Conservation (phyloP, 1,140 invertebrate genomes). For the Leptoteleia sp. region DNA sequence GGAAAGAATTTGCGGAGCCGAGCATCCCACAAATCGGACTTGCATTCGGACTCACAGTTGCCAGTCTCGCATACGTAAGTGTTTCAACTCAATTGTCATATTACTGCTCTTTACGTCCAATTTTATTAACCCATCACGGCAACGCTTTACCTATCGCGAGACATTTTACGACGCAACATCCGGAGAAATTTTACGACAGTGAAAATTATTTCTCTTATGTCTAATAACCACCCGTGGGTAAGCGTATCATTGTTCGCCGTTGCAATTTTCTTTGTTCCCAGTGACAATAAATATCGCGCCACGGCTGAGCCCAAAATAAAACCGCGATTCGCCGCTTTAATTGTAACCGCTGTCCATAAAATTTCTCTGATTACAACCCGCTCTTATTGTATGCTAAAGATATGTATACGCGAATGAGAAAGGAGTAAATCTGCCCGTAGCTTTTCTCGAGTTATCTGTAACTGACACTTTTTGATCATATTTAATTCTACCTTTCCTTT, state of each 20-base stretch:
- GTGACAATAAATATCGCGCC: constrained; percentile 34
- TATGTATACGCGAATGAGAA: constrained; percentile 6
- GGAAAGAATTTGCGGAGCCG: too few species aligned
- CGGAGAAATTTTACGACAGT: constrained; percentile 30
- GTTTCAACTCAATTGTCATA: too few species aligned
- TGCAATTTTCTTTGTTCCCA: constrained; percentile 28
- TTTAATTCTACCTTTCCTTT: too few species aligned
- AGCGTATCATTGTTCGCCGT: too few species aligned
- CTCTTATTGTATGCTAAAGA: constrained; percentile 50
- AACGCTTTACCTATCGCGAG: too few species aligned
- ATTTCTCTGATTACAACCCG: constrained; percentile 34
- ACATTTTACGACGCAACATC: too few species aligned
- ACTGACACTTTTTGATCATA: too few species aligned
- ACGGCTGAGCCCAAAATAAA: constrained; percentile 35
- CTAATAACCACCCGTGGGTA: constrained; percentile 25
- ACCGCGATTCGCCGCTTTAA: constrained; percentile 25
- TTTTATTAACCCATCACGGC: too few species aligned
- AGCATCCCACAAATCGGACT: too few species aligned
- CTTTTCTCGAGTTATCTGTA: constrained; percentile 8
- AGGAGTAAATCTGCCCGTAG: not conserved
- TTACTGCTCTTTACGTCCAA: too few species aligned
- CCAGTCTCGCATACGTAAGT: too few species aligned
- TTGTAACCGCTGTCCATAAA: constrained; percentile 50
- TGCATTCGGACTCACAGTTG: too few species aligned
- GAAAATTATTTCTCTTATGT: not conserved